A percentile compares a stretch with the other conserved stretches of the same genome.
phyloP scores from a whole-genome alignment of 2,113 vertebrate genomes.

The Kryptolebias marmoratus region DNA sequence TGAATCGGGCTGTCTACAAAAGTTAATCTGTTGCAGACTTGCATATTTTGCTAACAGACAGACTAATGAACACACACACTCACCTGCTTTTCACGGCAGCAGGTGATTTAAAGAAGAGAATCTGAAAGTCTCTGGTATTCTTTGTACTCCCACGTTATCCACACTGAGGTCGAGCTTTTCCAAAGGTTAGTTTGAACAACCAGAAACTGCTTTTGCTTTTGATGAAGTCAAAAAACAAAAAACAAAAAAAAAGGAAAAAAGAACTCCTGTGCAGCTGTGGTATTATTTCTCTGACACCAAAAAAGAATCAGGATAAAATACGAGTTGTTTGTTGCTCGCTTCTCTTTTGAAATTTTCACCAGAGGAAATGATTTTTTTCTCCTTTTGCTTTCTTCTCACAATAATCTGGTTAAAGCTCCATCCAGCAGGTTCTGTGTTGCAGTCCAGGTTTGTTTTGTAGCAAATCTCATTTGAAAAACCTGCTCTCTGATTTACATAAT shows the following conservation, averaged over 20 bases:
- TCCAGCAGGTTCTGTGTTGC: slow-evolving; percentile 13
- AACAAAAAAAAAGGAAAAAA: not conserved
- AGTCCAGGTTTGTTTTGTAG: slow-evolving; percentile 47
- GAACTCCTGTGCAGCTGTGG: no score
- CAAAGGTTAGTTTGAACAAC: no score
- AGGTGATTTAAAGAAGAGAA: no score
- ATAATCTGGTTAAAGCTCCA: slow-evolving; percentile 13
- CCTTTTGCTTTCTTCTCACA: not conserved
- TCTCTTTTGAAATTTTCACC: slow-evolving; percentile 2
- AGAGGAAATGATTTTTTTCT: not conserved
- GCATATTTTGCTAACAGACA: no score
- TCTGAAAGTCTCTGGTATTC: no score
- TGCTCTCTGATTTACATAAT: slow-evolving; percentile 55
- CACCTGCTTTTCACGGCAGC: no score
- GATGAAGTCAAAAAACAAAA: not conserved
- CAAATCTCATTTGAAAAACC: slow-evolving; percentile 56
- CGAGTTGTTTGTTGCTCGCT: not conserved
- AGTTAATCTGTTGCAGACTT: no score
- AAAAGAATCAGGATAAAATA: not conserved
- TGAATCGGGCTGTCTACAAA: no score
- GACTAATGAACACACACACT: no score
- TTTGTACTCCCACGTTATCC: no score
- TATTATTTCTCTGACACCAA: not conserved
- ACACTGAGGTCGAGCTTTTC: no score
- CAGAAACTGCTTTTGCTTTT: no score